phyloP scores from a whole-genome alignment of 2,797 vertebrate species.

The Pseudomugil gertrudae region DNA sequence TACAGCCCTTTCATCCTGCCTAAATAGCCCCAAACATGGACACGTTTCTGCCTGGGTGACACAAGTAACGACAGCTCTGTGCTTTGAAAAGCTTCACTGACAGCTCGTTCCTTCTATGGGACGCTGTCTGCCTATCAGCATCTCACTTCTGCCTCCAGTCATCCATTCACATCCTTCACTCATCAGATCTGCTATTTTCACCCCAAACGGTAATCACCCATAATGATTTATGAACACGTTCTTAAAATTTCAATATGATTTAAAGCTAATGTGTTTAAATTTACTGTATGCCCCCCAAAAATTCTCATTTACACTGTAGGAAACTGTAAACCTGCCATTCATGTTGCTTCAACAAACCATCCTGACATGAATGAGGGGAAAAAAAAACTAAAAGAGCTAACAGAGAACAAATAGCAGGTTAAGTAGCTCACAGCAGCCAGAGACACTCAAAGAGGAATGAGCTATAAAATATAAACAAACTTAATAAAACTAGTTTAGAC shows the following conservation, averaged over 20 bases:
- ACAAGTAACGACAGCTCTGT: conserved; percentile 10
- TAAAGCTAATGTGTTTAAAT: conserved; percentile 15
- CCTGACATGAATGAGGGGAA: too few species aligned
- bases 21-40: conserved; percentile 18
- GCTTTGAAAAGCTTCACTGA: conserved; percentile 12
- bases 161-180: conserved; percentile 9
- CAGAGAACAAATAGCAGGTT: too few species aligned
- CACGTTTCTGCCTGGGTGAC: background rate
- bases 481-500: too few species aligned
- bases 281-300: too few species aligned
- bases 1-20: conserved; percentile 1
- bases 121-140: conserved; percentile 23
- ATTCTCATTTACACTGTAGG: too few species aligned
- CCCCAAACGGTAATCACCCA: conserved; percentile 48
- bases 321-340: too few species aligned
- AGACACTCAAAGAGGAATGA: too few species aligned
- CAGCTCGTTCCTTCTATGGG: background rate
- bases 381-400: too few species aligned
- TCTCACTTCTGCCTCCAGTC: conserved; percentile 22
- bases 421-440: too few species aligned
- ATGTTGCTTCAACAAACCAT: too few species aligned
- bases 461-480: too few species aligned
- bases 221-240: conserved; percentile 40
- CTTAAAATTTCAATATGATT: conserved; percentile 41
- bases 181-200: conserved; percentile 42